Evolutionary conservation across 2,888 invertebrate species (phyloP).

Genomic region (Drosophila kokeensis): DNA sequence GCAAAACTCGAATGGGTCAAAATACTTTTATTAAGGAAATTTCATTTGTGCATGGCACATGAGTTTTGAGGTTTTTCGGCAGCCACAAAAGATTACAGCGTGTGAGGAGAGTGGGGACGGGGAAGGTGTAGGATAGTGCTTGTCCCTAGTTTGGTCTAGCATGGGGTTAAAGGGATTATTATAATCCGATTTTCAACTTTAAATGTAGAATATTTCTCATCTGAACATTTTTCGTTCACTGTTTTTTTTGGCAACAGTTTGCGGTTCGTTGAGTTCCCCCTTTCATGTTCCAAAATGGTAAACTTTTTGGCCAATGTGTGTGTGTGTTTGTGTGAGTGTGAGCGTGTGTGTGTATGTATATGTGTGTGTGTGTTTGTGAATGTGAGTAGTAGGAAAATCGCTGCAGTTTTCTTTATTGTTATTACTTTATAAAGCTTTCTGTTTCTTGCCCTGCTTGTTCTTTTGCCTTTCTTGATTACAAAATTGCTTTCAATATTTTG

Average conservation of each 20-base stretch:
- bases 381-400: slow-evolving; percentile 53
- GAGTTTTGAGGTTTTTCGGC: slow-evolving; percentile 50
- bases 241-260: slow-evolving; percentile 39
- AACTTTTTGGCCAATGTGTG: slow-evolving; percentile 27
- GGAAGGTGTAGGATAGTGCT: neutral
- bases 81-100: slow-evolving; percentile 66
- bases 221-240: slow-evolving; percentile 44
- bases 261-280: slow-evolving; percentile 31
- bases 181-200: slow-evolving; percentile 79
- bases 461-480: slow-evolving; percentile 63
- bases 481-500: slow-evolving; percentile 78
- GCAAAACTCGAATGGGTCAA: slow-evolving; percentile 49
- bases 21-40: slow-evolving; percentile 10
- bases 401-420: slow-evolving; percentile 77
- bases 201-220: slow-evolving; percentile 51
- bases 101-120: slow-evolving; percentile 46
- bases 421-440: slow-evolving; percentile 74
- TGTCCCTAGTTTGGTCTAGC: slow-evolving; percentile 18
- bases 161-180: slow-evolving; percentile 62
- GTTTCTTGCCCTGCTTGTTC: slow-evolving; percentile 39
- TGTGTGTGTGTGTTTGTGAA: neutral
- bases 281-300: slow-evolving; percentile 9
- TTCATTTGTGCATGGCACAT: slow-evolving; percentile 29
- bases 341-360: neutral
- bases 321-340: neutral